phyloP scores from a whole-genome alignment of 2,797 vertebrate genomes.

The Sebastes steindachneri region DNA sequence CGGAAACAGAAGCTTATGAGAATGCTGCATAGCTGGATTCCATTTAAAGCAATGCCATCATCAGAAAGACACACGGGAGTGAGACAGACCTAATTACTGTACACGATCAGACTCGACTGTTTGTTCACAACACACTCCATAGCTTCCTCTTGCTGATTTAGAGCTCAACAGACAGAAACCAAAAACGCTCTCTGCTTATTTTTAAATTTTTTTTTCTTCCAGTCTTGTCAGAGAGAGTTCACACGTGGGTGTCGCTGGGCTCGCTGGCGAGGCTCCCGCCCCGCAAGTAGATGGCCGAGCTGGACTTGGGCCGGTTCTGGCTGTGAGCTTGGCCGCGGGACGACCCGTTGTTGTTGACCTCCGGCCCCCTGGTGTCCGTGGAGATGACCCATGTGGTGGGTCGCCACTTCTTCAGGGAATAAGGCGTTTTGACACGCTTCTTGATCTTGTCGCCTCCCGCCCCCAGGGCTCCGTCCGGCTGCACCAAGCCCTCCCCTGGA shows the following conservation, averaged over 20 bases:
- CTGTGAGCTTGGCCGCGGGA: slow-evolving; percentile 61
- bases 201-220: not conserved
- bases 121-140: slow-evolving; percentile 54
- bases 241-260: slow-evolving; percentile 90
- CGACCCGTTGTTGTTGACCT: slow-evolving; percentile 88
- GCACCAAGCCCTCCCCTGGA: slow-evolving; percentile 84
- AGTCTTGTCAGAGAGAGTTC: slow-evolving; percentile 72
- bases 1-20: slow-evolving; percentile 71
- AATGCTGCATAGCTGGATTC: slow-evolving; percentile 97
- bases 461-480: slow-evolving; percentile 85
- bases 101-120: slow-evolving; percentile 79
- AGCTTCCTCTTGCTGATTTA: slow-evolving; percentile 72
- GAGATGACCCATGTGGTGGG: slow-evolving; percentile 98
- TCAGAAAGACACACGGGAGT: slow-evolving; percentile 75
- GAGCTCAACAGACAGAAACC: slow-evolving; percentile 38
- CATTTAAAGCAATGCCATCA: slow-evolving; percentile 92
- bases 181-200: slow-evolving; percentile 24
- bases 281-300: slow-evolving; percentile 90
- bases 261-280: slow-evolving; percentile 89
- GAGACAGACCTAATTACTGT: slow-evolving; percentile 71
- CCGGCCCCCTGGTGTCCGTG: slow-evolving; percentile 89
- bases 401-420: slow-evolving; percentile 97
- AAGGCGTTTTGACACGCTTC: slow-evolving; percentile 97
- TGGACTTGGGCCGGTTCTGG: slow-evolving; percentile 89
- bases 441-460: slow-evolving; percentile 98